Percentiles rank a stretch among this genome's conserved stretches.
Conservation (phyloP, 92 coral and sea anemone species). For the Phenganax marumi region DNA sequence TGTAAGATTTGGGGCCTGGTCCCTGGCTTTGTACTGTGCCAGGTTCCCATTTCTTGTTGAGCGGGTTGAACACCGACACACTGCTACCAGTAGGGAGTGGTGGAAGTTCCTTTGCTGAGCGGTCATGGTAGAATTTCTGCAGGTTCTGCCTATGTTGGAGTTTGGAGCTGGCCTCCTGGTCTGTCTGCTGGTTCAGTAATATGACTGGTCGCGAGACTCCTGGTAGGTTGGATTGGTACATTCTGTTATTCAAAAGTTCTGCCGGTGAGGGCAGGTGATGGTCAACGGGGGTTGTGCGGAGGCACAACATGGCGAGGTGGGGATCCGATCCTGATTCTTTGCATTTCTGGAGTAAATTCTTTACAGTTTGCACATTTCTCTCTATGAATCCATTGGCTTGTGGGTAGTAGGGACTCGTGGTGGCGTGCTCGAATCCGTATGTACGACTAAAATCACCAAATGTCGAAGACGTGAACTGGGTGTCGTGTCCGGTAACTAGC, state of each 20-base stretch:
- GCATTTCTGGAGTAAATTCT: slow-evolving; percentile 55
- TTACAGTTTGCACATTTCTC: slow-evolving; percentile 54
- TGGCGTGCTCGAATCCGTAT: slow-evolving; percentile 58
- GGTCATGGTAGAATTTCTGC: slow-evolving; percentile 3
- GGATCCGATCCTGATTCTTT: slow-evolving; percentile 61
- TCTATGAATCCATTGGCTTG: slow-evolving; percentile 58
- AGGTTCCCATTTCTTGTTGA: slow-evolving; percentile 43
- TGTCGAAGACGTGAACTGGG: slow-evolving; percentile 61
- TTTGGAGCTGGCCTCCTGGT: background rate
- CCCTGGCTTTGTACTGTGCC: no score
- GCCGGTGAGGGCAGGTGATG: slow-evolving; percentile 60
- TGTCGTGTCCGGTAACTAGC: slow-evolving; percentile 63
- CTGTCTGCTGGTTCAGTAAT: background rate
- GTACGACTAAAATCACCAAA: slow-evolving; percentile 61
- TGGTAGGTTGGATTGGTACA: slow-evolving; percentile 4
- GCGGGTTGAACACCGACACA: slow-evolving; percentile 10
- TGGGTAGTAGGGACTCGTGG: slow-evolving; percentile 59
- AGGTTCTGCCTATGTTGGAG: background rate
- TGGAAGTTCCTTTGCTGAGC: background rate
- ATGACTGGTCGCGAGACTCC: background rate
- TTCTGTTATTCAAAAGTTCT: background rate
- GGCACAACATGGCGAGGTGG: slow-evolving; percentile 64
- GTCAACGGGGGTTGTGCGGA: slow-evolving; percentile 55
- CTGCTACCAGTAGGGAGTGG: background rate
- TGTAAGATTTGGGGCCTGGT: no score